Base-by-base conservation (phyloP, 2,797 vertebrate species). In the Melanotaenia parkinsoni region DNA sequence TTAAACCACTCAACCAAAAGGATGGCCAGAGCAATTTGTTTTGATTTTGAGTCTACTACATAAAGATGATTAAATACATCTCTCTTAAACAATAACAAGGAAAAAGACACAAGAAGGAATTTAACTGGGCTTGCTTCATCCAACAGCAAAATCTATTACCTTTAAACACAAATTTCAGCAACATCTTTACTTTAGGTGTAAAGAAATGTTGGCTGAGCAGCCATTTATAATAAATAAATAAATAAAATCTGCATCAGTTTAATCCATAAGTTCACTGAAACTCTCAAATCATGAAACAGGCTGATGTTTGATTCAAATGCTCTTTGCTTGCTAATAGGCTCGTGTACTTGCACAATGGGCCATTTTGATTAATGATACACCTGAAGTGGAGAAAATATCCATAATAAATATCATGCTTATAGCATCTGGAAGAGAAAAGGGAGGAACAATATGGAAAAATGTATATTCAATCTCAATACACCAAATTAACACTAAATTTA, bases 221-320 rank as follows among this genome's bases (percentile, higher is more conserved):
- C 53, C 26, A 56, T 56, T 8, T 12, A 14, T 30, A 47, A 47
- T 5, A n/a, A n/a, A 47, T 24, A 24, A 53, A 22, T 22, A 22
- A 3, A 22, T 32, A 24, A 24, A 11, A 24, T 5, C 13, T 54
- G 2, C 22, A 24, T 24, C n/a, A 22, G 13, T 7, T 54, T 26
- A 54, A 47, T 47, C 7, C 5, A 47, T 47, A n/a, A 24, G 4
- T 14, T 30, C 5, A 56, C 7, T 56, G 22, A 56, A 56, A 56
- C 53, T 16, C 14, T 13, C 47, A 45, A 5, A 12, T 56, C 26
- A 56, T 7, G 14, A 14, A 7, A 13, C 18, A 72, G 45, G 22
- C 26, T 56, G 70, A 62, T 40, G 32, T 63, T 63, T 69, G 24
- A 70, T 77, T 20, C 62, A 26, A 38, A 16, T 5, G 12, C 43